Percentiles rank a stretch among this genome's conserved stretches.
These are phyloP conservation scores for Xenus cinereus DNA, from an alignment of 2,113 vertebrate species.

Conservation along the genomic window DNA sequence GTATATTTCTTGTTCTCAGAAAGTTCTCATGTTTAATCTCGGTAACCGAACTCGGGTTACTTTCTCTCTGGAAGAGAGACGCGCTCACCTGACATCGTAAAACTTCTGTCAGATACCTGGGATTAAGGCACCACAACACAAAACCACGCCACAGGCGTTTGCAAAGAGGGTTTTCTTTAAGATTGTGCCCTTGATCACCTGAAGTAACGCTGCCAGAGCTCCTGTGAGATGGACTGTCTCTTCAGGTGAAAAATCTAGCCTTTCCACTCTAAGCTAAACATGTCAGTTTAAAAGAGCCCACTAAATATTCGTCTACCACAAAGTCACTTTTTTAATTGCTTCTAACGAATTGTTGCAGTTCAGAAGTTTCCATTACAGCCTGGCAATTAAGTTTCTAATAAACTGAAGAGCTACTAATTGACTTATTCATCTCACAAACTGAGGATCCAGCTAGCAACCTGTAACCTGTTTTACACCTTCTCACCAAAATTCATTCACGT, in stretches of 20 bases:
- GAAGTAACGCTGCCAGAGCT: not conserved
- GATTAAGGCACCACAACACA: not conserved
- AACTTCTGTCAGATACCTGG: conserved; percentile 56
- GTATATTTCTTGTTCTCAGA: not conserved
- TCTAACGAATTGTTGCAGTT: conserved; percentile 67
- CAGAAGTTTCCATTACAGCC: conserved; percentile 70
- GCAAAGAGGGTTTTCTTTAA: not conserved
- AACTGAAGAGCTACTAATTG: conserved; percentile 70
- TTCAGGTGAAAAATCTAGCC: not conserved
- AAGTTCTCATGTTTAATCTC: not conserved
- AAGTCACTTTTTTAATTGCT: conserved; percentile 47
- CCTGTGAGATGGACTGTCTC: not conserved
- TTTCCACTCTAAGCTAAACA: conserved; percentile 17
- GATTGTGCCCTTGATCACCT: not conserved
- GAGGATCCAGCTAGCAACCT: conserved; percentile 38
- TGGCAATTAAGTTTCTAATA: conserved; percentile 73
- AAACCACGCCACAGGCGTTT: not conserved
- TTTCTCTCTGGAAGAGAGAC: not conserved
- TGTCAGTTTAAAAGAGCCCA: not conserved
- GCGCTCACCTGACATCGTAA: conserved; percentile 45
- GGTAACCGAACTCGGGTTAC: not conserved
- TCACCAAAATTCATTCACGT: conserved; percentile 46
- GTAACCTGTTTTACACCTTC: conserved; percentile 38
- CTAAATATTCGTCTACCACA: conserved; percentile 42
- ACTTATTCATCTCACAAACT: conserved; percentile 56